phyloP scores from a whole-genome alignment of 2,888 invertebrate genomes.

The Drosophila kanekoi region DNA sequence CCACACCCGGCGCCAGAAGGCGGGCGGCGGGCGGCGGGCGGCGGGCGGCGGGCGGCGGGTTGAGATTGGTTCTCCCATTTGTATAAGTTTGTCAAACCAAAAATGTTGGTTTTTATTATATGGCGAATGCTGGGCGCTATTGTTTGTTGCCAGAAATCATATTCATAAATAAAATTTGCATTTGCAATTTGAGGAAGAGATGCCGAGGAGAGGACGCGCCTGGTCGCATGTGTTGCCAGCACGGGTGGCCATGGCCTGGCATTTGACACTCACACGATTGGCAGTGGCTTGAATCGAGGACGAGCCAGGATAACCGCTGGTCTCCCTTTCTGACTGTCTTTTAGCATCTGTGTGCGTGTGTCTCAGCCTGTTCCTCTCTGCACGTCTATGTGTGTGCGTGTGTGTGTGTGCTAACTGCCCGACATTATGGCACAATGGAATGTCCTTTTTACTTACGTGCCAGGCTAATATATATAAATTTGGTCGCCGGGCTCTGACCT shows the following conservation, averaged over 20 bases:
- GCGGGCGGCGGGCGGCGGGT: conserved; percentile 24
- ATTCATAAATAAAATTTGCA: conserved; percentile 81
- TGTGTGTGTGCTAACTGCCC: conserved; percentile 74
- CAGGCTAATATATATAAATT: conserved; percentile 76
- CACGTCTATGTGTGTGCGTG: conserved; percentile 11
- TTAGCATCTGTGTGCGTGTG: conserved; percentile 35
- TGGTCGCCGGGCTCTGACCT: conserved; percentile 64
- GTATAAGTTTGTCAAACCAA: conserved; percentile 78
- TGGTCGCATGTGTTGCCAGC: conserved; percentile 66
- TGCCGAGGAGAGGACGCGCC: conserved; percentile 24
- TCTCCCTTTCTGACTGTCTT: conserved; percentile 28
- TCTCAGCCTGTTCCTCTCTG: conserved; percentile 30
- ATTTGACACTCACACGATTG: conserved; percentile 67
- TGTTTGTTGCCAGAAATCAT: conserved; percentile 80
- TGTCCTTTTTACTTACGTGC: conserved; percentile 78
- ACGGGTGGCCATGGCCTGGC: conserved; percentile 60
- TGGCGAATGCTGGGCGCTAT: conserved; percentile 63
- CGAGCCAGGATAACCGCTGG: conserved; percentile 66
- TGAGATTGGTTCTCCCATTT: conserved; percentile 44
- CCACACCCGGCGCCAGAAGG: conserved; percentile 62
- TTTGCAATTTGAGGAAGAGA: conserved; percentile 60
- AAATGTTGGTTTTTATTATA: conserved; percentile 66
- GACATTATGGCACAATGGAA: conserved; percentile 77
- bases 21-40: conserved; percentile 32
- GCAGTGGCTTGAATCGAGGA: conserved; percentile 66